Conservation (phyloP, 1,140 invertebrate genomes). For the Musca domestica region DNA sequence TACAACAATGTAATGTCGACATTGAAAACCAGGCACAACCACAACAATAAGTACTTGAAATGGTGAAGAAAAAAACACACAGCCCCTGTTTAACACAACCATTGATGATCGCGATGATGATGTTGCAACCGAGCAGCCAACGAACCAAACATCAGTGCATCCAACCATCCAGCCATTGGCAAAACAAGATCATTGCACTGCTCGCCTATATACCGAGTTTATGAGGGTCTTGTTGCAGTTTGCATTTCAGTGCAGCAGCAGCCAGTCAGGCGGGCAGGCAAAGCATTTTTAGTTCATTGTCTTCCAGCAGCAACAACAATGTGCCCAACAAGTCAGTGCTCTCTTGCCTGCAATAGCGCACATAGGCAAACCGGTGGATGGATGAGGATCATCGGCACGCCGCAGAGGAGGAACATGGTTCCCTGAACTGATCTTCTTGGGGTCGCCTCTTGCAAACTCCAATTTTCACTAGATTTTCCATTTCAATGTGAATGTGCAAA, state of each 20-base stretch:
- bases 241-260: too few relatives aligned
- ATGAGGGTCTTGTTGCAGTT: too few relatives aligned
- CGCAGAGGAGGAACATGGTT: too few relatives aligned
- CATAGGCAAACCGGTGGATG: too few relatives aligned
- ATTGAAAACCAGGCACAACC: slow-evolving; percentile 1
- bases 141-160: not conserved
- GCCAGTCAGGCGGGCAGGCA: too few relatives aligned
- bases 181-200: slow-evolving; percentile 6
- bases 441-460: too few relatives aligned
- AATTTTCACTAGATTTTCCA: slow-evolving; percentile 15
- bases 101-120: not conserved
- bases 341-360: too few relatives aligned
- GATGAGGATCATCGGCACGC: too few relatives aligned
- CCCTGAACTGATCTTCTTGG: too few relatives aligned
- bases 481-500: not conserved
- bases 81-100: not conserved
- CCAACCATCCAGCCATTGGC: not conserved
- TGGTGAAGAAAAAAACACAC: not conserved
- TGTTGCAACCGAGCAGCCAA: not conserved
- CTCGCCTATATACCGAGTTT: slow-evolving; percentile 8
- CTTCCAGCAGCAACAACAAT: not conserved
- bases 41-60: slow-evolving; percentile 5
- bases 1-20: not conserved
- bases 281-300: not conserved
- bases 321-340: too few relatives aligned